phyloP scores from a whole-genome alignment of 1,140 invertebrate species.

The Papilio xuthus region DNA sequence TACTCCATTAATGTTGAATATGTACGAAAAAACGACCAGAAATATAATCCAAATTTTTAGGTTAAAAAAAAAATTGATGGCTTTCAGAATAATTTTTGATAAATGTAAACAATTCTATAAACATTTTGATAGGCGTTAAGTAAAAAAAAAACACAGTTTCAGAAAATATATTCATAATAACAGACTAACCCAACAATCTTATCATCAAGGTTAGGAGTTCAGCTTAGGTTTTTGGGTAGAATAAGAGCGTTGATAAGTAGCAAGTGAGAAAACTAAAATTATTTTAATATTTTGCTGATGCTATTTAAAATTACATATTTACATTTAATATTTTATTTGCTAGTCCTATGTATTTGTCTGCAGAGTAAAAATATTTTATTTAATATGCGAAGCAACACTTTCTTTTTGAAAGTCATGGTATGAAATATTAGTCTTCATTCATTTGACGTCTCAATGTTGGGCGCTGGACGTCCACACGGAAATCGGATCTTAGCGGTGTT shows the following conservation, averaged over 20 bases:
- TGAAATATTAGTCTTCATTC: constrained; percentile 77
- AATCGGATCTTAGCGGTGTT: constrained; percentile 58
- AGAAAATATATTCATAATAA: no score
- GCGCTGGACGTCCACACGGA: constrained; percentile 53
- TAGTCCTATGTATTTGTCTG: background rate
- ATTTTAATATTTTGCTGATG: no score
- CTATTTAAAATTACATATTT: no score
- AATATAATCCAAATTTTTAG: background rate
- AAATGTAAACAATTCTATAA: no score
- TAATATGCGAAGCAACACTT: constrained; percentile 69
- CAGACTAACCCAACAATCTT: background rate
- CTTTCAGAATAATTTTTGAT: no score
- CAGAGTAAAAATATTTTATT: constrained; percentile 58
- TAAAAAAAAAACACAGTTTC: no score
- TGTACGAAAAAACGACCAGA: background rate
- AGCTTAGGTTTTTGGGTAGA: background rate
- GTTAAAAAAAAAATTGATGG: no score
- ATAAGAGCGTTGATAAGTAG: background rate
- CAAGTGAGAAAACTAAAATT: background rate
- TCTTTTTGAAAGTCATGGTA: constrained; percentile 75
- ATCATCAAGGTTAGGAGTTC: background rate
- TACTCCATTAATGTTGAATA: background rate
- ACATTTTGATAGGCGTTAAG: no score
- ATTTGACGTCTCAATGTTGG: constrained; percentile 74
- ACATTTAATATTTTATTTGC: background rate